These are phyloP conservation scores for Ceryle rudis DNA, from an alignment of 2,797 vertebrate genomes.

Conservation along the genomic window DNA sequence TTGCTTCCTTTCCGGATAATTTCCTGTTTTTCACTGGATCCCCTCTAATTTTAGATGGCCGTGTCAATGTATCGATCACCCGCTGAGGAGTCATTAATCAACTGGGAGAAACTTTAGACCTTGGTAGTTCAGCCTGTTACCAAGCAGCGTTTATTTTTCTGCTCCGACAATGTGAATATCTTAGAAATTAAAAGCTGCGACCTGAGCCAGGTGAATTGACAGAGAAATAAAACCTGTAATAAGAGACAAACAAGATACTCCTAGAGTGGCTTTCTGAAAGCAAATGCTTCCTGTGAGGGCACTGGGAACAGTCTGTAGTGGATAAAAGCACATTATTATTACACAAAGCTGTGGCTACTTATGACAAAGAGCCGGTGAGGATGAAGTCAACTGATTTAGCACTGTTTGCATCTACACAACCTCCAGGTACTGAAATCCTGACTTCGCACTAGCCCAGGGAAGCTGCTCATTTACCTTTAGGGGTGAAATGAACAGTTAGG, in stretches of 20 bases:
- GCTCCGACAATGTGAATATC: not conserved
- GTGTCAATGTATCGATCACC: not conserved
- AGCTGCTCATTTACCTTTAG: not conserved
- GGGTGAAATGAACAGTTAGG: not conserved
- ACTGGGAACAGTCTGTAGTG: not conserved
- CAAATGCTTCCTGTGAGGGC: not conserved
- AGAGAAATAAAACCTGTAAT: not conserved
- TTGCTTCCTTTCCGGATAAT: not conserved
- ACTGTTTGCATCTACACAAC: not conserved
- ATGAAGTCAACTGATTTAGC: constrained; percentile 12
- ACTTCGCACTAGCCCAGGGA: not conserved
- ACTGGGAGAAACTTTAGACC: not conserved
- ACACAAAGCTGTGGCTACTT: not conserved
- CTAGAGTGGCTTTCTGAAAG: not conserved
- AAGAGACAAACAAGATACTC: not conserved
- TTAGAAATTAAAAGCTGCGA: constrained; percentile 25
- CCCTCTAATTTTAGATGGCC: not conserved
- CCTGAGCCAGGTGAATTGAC: not conserved
- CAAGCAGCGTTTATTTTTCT: not conserved
- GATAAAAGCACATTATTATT: not conserved
- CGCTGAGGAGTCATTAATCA: not conserved
- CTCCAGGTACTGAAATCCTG: not conserved
- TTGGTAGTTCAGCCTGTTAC: not conserved
- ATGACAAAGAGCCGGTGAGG: not conserved
- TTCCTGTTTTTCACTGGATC: not conserved